These are phyloP conservation scores for Lacerta agilis DNA, from an alignment of 2,797 vertebrate species.

Conservation along the genomic window DNA sequence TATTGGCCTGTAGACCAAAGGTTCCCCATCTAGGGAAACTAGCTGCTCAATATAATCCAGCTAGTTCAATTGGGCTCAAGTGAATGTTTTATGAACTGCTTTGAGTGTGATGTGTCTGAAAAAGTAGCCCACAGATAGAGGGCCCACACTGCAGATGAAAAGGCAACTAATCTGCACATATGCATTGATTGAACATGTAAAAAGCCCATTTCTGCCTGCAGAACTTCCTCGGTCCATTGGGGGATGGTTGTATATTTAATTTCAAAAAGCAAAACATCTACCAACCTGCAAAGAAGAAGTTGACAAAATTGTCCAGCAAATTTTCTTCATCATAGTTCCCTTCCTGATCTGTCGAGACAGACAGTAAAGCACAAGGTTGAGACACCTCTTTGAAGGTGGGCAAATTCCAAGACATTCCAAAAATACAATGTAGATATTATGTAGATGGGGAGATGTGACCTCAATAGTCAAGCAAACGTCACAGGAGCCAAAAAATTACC, in stretches of 20 bases:
- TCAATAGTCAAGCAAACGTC: not conserved
- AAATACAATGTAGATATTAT: not conserved
- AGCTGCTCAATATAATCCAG: not conserved
- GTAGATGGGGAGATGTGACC: not conserved
- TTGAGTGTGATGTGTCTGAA: not conserved
- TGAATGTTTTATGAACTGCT: not conserved
- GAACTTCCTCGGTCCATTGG: not conserved
- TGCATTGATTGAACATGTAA: not conserved
- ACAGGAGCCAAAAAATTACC: not conserved
- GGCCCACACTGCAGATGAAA: not conserved
- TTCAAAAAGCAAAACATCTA: constrained; percentile 23
- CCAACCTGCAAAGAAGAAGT: constrained; percentile 91
- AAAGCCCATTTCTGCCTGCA: not conserved
- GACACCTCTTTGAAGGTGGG: not conserved
- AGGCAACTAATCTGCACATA: not conserved
- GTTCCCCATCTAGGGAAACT: no score
- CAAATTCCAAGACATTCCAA: not conserved
- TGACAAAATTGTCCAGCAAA: constrained; percentile 91
- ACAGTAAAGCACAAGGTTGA: not conserved
- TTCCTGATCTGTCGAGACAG: constrained; percentile 78
- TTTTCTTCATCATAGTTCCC: constrained; percentile 82
- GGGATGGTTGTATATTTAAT: not conserved
- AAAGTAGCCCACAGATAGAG: not conserved
- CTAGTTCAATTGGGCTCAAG: not conserved
- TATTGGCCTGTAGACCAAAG: no score